Evolutionary conservation across 2,113 vertebrate species (phyloP).

Genomic region (Pandion haliaetus): DNA sequence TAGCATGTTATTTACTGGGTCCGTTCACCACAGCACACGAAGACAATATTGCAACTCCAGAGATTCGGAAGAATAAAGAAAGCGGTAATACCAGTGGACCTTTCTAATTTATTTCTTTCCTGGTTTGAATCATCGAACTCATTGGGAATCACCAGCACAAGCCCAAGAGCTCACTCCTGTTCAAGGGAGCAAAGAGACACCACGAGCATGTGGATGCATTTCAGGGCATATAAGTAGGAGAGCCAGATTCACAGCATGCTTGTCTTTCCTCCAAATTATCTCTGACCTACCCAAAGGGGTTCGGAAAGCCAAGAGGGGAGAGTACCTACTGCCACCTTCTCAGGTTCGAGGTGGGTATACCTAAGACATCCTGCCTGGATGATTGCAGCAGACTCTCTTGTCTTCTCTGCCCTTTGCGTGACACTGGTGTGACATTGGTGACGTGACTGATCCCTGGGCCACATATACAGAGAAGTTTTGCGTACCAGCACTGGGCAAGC

Average conservation of each 20-base stretch:
- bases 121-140: not conserved
- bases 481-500: not conserved
- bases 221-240: not conserved
- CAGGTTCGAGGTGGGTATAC: not conserved
- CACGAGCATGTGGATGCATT: not conserved
- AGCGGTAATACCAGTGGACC: fast-evolving
- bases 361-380: not conserved
- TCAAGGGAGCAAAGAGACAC: not conserved
- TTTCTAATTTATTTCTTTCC: not conserved
- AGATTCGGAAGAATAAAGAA: not conserved
- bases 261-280: not conserved
- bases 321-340: not conserved
- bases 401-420: not conserved
- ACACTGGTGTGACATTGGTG: not conserved
- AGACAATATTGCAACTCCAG: not conserved
- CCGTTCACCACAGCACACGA: not conserved
- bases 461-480: not conserved
- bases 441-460: not conserved
- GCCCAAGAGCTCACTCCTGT: not conserved
- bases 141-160: not conserved
- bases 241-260: not conserved
- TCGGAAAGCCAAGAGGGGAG: not conserved
- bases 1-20: not conserved
- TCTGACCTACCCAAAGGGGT: not conserved
- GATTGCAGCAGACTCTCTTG: not conserved